Evolutionary conservation across 2,888 invertebrate species (phyloP).

Genomic region (Andrena chrysosceles): DNA sequence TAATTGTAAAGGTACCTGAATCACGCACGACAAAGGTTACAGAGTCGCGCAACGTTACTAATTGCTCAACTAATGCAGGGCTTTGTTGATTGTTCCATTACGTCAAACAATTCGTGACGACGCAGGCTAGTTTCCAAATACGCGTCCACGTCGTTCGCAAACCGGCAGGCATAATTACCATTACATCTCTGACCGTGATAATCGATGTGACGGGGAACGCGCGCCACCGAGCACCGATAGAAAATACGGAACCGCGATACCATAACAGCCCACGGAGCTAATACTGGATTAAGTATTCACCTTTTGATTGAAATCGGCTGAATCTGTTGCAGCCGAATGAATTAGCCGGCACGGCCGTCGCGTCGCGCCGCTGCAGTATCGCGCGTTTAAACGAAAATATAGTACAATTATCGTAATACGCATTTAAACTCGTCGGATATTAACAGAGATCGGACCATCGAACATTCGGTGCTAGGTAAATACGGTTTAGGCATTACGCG

Average conservation of each 20-base stretch:
- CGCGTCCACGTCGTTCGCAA: neutral
- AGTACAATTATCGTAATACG: slow-evolving; percentile 58
- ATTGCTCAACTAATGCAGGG: neutral
- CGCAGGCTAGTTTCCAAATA: slow-evolving; percentile 13
- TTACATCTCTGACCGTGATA: slow-evolving; percentile 40
- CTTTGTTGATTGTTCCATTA: neutral
- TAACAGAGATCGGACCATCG: slow-evolving; percentile 36
- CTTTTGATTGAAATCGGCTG: slow-evolving; percentile 62
- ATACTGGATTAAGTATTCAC: slow-evolving; percentile 62
- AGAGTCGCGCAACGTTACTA: neutral
- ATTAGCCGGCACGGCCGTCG: slow-evolving; percentile 32
- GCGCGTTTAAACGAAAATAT: slow-evolving; percentile 52
- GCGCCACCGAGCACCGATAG: slow-evolving; percentile 24
- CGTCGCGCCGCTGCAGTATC: slow-evolving; percentile 9
- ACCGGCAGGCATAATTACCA: neutral
- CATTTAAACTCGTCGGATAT: slow-evolving; percentile 58
- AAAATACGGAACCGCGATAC: slow-evolving; percentile 44
- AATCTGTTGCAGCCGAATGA: slow-evolving; percentile 62
- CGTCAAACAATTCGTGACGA: neutral
- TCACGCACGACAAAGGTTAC: neutral
- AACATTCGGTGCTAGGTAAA: slow-evolving; percentile 52
- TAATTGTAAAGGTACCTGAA: neutral
- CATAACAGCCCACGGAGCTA: slow-evolving; percentile 38
- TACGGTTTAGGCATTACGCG: slow-evolving; percentile 47
- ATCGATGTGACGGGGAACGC: slow-evolving; percentile 33